Percentiles rank a stretch among this genome's conserved stretches.
These are phyloP conservation scores for Eulimnadia texana DNA, from an alignment of 1,140 invertebrate species.

Conservation along the genomic window DNA sequence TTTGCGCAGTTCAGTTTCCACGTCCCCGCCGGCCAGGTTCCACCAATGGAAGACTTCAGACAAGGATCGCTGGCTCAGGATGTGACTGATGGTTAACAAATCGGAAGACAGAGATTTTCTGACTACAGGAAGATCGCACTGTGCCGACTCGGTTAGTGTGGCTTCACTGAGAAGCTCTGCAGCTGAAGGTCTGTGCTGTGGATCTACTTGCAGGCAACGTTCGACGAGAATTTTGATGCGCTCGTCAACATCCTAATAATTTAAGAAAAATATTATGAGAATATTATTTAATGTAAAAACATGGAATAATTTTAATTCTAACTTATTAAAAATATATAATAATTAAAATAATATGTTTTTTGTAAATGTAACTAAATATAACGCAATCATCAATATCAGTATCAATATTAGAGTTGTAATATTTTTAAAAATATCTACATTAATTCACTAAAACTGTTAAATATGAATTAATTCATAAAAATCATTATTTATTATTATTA, in stretches of 20 bases:
- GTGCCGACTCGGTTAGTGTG: constrained; percentile 27
- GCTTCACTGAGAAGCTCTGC: constrained; percentile 38
- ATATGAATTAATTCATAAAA: too few species aligned
- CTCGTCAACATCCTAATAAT: constrained; percentile 41
- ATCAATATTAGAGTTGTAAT: too few species aligned
- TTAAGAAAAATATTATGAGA: not conserved
- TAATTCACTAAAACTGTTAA: too few species aligned
- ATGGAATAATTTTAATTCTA: too few species aligned
- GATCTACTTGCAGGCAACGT: constrained; percentile 47
- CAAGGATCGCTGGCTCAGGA: constrained; percentile 36
- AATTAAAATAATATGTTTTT: too few species aligned
- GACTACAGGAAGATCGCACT: not conserved
- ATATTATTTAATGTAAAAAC: not conserved
- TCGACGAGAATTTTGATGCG: constrained; percentile 47
- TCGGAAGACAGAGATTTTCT: not conserved
- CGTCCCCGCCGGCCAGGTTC: constrained; percentile 88
- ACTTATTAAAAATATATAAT: too few species aligned
- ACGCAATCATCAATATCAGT: too few species aligned
- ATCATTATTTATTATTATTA: too few species aligned
- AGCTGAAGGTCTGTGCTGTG: constrained; percentile 44
- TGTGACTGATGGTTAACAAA: constrained; percentile 8
- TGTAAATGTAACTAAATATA: too few species aligned
- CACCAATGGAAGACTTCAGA: constrained; percentile 84
- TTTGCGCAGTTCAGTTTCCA: constrained; percentile 74
- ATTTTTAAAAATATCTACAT: too few species aligned